Conservation (phyloP, 2,113 vertebrate genomes). For the Cyprinus carpio region DNA sequence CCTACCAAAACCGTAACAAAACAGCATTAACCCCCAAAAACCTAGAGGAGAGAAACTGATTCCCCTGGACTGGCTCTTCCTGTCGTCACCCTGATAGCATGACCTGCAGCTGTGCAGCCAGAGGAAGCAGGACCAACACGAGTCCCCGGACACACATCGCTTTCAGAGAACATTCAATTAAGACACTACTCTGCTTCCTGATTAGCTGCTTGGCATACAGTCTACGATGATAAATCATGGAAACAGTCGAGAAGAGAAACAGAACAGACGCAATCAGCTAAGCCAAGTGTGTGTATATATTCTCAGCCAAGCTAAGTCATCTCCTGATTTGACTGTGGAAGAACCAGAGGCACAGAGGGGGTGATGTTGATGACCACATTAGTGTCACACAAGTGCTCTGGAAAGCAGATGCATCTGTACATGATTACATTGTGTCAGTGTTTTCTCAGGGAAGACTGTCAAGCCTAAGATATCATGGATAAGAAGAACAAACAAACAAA, state of each 20-base stretch:
- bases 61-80: conserved; percentile 69
- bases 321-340: conserved; percentile 18
- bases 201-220: conserved; percentile 51
- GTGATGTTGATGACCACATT: conserved; percentile 26
- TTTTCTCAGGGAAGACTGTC: conserved; percentile 27
- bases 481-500: conserved; percentile 25
- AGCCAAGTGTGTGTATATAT: conserved; percentile 11
- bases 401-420: conserved; percentile 26
- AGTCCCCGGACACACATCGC: conserved; percentile 39
- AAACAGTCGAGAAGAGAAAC: conserved; percentile 15
- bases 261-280: conserved; percentile 13
- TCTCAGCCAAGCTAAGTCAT: conserved; percentile 18
- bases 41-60: conserved; percentile 72
- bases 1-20: conserved; percentile 3
- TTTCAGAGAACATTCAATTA: conserved; percentile 48
- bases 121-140: conserved; percentile 50
- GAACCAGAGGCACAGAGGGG: conserved; percentile 24
- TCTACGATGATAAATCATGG: conserved; percentile 52
- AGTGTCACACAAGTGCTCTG: conserved; percentile 35
- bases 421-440: conserved; percentile 34
- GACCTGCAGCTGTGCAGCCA: conserved; percentile 67
- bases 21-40: conserved; percentile 39
- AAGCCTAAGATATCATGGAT: conserved; percentile 8
- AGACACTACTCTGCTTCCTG: conserved; percentile 49
- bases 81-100: conserved; percentile 61